These are phyloP conservation scores for Chrysogorgia sp. DNA, from an alignment of 92 coral and sea anemone genomes.

Conservation along the genomic window DNA sequence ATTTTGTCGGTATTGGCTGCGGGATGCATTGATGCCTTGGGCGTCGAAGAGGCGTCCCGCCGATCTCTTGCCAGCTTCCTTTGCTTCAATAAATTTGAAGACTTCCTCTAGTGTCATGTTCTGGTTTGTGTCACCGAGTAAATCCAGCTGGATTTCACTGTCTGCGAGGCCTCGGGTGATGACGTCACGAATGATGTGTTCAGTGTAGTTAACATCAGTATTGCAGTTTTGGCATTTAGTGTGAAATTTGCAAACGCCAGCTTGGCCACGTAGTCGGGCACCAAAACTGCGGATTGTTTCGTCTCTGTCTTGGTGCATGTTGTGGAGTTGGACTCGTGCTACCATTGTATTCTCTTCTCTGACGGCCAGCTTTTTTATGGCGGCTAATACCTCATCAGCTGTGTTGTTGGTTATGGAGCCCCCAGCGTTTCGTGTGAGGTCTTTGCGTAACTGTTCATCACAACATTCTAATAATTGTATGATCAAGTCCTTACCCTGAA, in stretches of 20 bases:
- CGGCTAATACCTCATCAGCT: conserved; percentile 50
- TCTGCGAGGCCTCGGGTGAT: conserved; percentile 5
- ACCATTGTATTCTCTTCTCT: conserved; percentile 63
- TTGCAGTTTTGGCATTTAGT: background rate
- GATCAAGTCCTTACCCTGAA: conserved; percentile 56
- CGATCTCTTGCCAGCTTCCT: conserved; percentile 68
- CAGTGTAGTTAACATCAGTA: conserved; percentile 2
- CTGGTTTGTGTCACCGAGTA: conserved; percentile 18
- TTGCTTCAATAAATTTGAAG: conserved; percentile 32
- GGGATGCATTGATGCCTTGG: conserved; percentile 57
- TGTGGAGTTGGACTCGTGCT: conserved; percentile 60
- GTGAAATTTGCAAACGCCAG: conserved; percentile 10
- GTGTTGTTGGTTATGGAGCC: conserved; percentile 61
- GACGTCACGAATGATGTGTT: conserved; percentile 9
- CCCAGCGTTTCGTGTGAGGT: conserved; percentile 63
- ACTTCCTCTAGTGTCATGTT: conserved; percentile 2
- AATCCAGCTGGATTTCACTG: conserved; percentile 20
- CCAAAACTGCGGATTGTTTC: conserved; percentile 60
- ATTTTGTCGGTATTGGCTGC: conserved; percentile 54
- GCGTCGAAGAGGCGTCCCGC: conserved; percentile 62
- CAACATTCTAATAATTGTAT: conserved; percentile 68
- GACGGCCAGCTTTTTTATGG: conserved; percentile 63
- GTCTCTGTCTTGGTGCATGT: conserved; percentile 67
- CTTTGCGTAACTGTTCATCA: conserved; percentile 68
- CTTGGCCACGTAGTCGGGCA: conserved; percentile 27